phyloP scores from a whole-genome alignment of 2,113 vertebrate genomes.

The Pseudolaguvia tuberculata region DNA sequence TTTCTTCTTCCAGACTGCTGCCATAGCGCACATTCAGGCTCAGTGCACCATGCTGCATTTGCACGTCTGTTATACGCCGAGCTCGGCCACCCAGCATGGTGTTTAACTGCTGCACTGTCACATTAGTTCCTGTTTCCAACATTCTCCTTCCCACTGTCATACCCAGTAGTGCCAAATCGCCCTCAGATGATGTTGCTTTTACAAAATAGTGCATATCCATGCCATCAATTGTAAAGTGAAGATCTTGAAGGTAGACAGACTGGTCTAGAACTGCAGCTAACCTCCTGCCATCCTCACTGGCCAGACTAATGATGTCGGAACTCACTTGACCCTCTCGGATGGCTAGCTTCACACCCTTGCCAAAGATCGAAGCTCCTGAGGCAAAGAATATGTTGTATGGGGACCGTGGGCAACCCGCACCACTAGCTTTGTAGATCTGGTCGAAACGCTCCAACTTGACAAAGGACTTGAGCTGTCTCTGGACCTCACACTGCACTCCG shows the following conservation, averaged over 20 bases:
- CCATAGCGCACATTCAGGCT: conserved; percentile 90
- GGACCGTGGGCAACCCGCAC: conserved; percentile 79
- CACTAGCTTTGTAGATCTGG: conserved; percentile 81
- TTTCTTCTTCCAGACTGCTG: conserved; percentile 88
- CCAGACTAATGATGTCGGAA: conserved; percentile 92
- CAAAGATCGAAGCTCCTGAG: conserved; percentile 82
- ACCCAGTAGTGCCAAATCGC: conserved; percentile 85
- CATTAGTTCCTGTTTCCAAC: conserved; percentile 91
- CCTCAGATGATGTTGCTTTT: conserved; percentile 83
- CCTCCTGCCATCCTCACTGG: conserved; percentile 88
- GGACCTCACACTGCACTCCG: conserved; percentile 94
- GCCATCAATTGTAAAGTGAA: conserved; percentile 87
- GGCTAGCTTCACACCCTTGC: conserved; percentile 91
- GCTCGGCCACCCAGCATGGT: conserved; percentile 85
- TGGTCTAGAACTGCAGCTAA: conserved; percentile 87
- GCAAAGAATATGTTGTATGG: conserved; percentile 78
- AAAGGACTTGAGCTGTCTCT: conserved; percentile 94
- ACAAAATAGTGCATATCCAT: conserved; percentile 93
- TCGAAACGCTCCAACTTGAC: conserved; percentile 90
- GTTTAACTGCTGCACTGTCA: conserved; percentile 95
- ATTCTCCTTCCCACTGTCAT: conserved; percentile 89
- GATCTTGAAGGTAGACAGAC: conserved; percentile 83
- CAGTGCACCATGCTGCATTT: conserved; percentile 79
- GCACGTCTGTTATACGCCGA: conserved; percentile 94
- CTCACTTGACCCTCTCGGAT: conserved; percentile 83